Evolutionary conservation across 2,113 vertebrate genomes (phyloP).

Genomic region (Eurystomus gularis): DNA sequence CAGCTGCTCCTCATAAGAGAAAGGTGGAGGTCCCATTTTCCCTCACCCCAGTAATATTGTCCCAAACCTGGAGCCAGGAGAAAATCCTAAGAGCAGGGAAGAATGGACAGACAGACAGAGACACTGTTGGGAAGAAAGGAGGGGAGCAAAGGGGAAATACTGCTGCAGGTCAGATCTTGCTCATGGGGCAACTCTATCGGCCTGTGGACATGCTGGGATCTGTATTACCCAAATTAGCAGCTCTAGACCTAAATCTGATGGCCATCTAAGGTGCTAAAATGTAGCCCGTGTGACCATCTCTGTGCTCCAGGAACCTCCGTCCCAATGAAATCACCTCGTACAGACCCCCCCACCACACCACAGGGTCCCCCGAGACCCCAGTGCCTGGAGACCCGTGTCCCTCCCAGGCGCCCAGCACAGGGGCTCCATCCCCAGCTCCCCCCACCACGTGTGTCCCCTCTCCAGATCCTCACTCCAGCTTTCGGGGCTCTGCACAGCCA

Average conservation of each 20-base stretch:
- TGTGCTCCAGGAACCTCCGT: neutral
- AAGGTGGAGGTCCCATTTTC: neutral
- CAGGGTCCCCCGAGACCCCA: neutral
- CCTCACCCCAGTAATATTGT: neutral
- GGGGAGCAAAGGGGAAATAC: neutral
- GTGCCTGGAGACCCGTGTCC: neutral
- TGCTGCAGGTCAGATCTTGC: neutral
- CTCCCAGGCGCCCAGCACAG: neutral
- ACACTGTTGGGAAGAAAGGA: neutral
- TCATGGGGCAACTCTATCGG: neutral
- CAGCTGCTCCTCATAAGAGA: neutral
- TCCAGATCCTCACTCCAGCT: neutral
- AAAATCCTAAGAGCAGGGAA: neutral
- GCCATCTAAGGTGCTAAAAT: neutral
- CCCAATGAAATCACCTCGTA: neutral
- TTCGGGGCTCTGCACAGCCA: rapidly evolving
- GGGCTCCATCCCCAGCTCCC: neutral
- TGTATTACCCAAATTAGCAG: neutral
- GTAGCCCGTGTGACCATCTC: neutral
- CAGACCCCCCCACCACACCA: rapidly evolving
- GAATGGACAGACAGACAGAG: neutral
- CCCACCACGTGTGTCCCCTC: rapidly evolving
- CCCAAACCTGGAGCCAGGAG: rapidly evolving
- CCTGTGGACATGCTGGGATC: neutral
- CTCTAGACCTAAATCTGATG: rapidly evolving